These are phyloP conservation scores for Lamprologus ornatipinnis DNA, from an alignment of 2,113 vertebrate species.

Conservation along the genomic window DNA sequence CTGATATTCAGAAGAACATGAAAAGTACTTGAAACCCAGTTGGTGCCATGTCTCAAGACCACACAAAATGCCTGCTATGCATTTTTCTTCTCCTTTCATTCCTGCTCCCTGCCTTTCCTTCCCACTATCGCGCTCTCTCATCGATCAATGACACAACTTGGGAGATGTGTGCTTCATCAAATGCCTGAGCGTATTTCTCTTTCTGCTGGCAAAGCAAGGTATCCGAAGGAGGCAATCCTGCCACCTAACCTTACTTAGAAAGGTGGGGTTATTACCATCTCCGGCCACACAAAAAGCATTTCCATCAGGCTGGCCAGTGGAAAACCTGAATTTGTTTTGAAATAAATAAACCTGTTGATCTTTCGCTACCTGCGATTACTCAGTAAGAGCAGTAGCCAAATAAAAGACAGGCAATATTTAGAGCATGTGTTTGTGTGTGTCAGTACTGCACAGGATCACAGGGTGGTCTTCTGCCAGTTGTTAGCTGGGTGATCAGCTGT, in stretches of 20 bases:
- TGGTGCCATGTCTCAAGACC: background rate
- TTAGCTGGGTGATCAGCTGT: background rate
- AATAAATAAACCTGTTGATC: background rate
- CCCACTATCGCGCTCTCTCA: constrained; percentile 24
- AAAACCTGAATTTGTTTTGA: background rate
- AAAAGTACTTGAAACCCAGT: background rate
- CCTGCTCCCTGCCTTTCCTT: background rate
- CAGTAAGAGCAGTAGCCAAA: background rate
- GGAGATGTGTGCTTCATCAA: constrained; percentile 58
- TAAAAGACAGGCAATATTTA: background rate
- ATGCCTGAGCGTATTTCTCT: constrained; percentile 51
- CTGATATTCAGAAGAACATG: background rate
- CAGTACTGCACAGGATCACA: background rate
- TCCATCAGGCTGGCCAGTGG: background rate
- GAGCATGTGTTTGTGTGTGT: background rate
- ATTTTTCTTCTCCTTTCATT: constrained; percentile 10
- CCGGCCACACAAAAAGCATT: background rate
- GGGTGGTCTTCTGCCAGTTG: background rate
- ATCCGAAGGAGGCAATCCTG: constrained; percentile 3
- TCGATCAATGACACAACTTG: constrained; percentile 62
- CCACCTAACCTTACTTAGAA: background rate
- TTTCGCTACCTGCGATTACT: background rate
- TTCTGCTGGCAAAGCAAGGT: constrained; percentile 40
- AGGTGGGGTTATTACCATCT: background rate
- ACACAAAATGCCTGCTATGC: constrained; percentile 28